Conservation (phyloP, 2,888 invertebrate genomes). For the Cheilosia grossa region DNA sequence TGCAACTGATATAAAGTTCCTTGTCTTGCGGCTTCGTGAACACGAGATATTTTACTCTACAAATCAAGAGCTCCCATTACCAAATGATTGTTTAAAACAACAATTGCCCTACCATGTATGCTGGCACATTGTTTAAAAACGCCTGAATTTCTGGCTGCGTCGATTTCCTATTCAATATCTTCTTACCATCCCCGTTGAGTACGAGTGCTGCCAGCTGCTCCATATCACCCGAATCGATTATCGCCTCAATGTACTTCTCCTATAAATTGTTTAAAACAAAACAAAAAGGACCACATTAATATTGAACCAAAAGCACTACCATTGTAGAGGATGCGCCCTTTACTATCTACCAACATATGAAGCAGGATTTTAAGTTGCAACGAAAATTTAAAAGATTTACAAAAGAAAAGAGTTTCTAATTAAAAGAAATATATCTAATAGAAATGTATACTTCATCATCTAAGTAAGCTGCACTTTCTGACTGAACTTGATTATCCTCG, state of each 20-base stretch:
- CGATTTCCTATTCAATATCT: conserved; percentile 88
- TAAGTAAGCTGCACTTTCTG: conserved; percentile 81
- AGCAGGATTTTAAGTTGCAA: conserved; percentile 51
- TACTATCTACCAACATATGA: conserved; percentile 23
- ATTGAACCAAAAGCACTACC: not conserved
- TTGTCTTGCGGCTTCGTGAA: conserved; percentile 92
- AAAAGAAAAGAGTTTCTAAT: conserved; percentile 10
- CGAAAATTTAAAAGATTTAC: conserved; percentile 47
- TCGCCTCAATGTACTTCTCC: conserved; percentile 87
- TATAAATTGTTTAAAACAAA: conserved; percentile 80
- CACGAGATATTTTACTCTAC: conserved; percentile 94
- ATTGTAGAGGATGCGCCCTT: conserved; percentile 16
- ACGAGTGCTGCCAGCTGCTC: conserved; percentile 95
- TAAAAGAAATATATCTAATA: conserved; percentile 64
- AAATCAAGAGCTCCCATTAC: not conserved
- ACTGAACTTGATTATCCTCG: conserved; percentile 83
- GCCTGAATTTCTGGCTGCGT: conserved; percentile 91
- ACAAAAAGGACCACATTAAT: not conserved
- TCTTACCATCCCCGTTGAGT: conserved; percentile 93
- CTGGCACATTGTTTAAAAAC: conserved; percentile 93
- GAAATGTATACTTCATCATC: conserved; percentile 80
- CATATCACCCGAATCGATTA: conserved; percentile 91
- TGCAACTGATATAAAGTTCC: conserved; percentile 94
- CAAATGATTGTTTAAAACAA: not conserved
- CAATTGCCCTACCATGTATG: conserved; percentile 89